These are phyloP conservation scores for Heterotis niloticus DNA, from an alignment of 2,113 vertebrate species.

Conservation along the genomic window DNA sequence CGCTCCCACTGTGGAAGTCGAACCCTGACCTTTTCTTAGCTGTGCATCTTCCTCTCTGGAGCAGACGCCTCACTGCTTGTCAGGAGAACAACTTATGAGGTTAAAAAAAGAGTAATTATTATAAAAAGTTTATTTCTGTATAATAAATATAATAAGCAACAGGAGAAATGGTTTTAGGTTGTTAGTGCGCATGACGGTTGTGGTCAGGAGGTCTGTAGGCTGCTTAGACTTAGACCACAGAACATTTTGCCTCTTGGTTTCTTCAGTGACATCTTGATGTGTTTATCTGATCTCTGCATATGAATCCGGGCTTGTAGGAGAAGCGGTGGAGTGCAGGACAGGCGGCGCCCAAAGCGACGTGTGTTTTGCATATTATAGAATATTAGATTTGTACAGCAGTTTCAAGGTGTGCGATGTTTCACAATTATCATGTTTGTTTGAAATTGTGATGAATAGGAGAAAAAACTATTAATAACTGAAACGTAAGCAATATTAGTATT, in stretches of 20 bases:
- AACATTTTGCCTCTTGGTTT: conserved; percentile 20
- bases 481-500: conserved; percentile 30
- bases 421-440: conserved; percentile 2
- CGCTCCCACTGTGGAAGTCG: conserved; percentile 33
- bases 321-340: neutral
- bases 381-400: neutral
- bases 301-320: conserved; percentile 2
- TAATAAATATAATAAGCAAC: conserved; percentile 5
- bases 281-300: conserved; percentile 16
- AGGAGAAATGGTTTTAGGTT: conserved; percentile 12
- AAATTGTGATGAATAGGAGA: neutral
- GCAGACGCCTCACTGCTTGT: conserved; percentile 23
- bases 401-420: conserved; percentile 3
- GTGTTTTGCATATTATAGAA: conserved; percentile 12
- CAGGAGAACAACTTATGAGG: neutral
- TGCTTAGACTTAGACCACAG: neutral
- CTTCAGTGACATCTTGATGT: conserved; percentile 31
- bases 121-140: conserved; percentile 12
- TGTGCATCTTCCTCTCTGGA: conserved; percentile 28
- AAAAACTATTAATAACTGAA: conserved; percentile 21
- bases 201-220: conserved; percentile 19
- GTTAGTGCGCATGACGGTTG: conserved; percentile 19
- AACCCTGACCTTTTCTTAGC: conserved; percentile 45
- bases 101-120: conserved; percentile 25
- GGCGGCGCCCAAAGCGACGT: neutral